Conservation (phyloP, 2,888 invertebrate species). For the Chydorus sphaericus region DNA sequence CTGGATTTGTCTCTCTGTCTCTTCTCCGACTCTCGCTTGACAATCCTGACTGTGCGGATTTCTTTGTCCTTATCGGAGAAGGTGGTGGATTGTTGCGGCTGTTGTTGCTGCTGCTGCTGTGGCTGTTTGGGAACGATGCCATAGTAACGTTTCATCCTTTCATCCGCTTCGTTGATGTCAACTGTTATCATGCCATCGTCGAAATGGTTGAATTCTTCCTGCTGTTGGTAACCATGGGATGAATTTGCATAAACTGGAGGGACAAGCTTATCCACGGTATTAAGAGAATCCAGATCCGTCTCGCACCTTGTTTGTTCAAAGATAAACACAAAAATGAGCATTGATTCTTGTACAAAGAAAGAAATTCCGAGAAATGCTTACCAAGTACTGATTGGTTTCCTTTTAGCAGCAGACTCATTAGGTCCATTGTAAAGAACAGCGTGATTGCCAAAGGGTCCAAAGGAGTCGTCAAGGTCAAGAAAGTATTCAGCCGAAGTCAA, state of each 20-base stretch:
- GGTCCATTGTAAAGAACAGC: too few species aligned
- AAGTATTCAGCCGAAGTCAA: conserved; percentile 1
- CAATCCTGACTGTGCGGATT: conserved; percentile 83
- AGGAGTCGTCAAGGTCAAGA: neutral
- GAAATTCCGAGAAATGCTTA: neutral
- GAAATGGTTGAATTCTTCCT: neutral
- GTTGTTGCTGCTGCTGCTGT: neutral
- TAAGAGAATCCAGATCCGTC: conserved; percentile 74
- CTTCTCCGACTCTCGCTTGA: conserved; percentile 78
- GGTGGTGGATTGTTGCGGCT: conserved; percentile 28
- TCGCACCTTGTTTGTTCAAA: conserved; percentile 35
- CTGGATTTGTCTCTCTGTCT: conserved; percentile 36
- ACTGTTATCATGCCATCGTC: conserved; percentile 22
- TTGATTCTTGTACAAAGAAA: neutral
- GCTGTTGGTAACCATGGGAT: conserved; percentile 24
- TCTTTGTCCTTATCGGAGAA: conserved; percentile 58
- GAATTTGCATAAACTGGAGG: conserved; percentile 58
- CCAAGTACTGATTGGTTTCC: neutral
- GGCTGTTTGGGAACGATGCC: conserved; percentile 24
- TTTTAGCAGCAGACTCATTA: neutral
- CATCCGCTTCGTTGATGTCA: conserved; percentile 36
- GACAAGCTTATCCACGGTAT: conserved; percentile 48
- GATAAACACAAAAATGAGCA: neutral
- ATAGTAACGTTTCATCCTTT: conserved; percentile 36
- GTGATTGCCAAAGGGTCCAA: too few species aligned